Conservation (phyloP, 2,113 vertebrate species). For the Cervus canadensis region DNA sequence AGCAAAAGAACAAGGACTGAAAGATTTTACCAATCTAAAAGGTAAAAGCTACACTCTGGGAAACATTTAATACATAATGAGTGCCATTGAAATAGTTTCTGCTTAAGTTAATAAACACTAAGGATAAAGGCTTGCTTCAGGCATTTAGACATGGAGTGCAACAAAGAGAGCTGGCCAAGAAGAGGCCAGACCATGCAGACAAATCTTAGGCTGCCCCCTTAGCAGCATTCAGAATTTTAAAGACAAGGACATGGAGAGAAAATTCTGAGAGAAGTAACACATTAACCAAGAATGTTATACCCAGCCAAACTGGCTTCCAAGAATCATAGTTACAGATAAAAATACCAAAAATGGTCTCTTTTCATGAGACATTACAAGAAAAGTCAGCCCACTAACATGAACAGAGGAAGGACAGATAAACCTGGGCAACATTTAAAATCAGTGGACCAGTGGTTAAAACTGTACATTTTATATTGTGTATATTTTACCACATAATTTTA, state of each 20-base stretch:
- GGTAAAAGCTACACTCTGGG: rapidly evolving
- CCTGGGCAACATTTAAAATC: background rate
- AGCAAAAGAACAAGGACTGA: background rate
- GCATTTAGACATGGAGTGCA: background rate
- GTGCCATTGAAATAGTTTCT: background rate
- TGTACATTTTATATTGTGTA: background rate
- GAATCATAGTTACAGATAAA: background rate
- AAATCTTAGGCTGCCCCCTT: background rate
- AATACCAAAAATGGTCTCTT: background rate
- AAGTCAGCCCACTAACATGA: background rate
- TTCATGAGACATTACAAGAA: background rate
- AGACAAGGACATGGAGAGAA: background rate
- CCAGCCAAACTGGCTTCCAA: background rate
- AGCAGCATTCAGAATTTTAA: background rate
- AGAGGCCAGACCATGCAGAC: rapidly evolving
- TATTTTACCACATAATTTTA: background rate
- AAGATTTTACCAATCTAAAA: background rate
- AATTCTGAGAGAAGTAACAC: background rate
- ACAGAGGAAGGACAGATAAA: background rate
- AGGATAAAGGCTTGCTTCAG: background rate
- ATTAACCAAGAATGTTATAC: background rate
- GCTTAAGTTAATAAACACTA: background rate
- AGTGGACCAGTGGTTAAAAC: background rate
- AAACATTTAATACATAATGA: background rate
- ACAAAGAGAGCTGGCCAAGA: background rate